Base-by-base conservation (phyloP, 2,888 invertebrate genomes). In the Zaprionus bogoriensis region DNA sequence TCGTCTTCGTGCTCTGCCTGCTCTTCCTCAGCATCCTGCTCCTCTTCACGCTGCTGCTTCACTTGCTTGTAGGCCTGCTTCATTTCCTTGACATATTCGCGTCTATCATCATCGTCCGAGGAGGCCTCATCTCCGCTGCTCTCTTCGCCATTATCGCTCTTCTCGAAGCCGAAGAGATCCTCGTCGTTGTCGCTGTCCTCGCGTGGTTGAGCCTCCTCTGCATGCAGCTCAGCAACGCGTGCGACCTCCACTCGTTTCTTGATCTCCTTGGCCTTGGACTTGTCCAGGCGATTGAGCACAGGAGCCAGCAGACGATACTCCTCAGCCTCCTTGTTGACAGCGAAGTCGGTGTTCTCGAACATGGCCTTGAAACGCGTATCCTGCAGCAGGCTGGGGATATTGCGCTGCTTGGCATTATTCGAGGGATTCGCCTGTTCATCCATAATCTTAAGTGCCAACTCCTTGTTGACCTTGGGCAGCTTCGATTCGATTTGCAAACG, bases 301-400 rank as follows among this genome's bases (percentile, higher is more conserved):
- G 98, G 98, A 90, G 98, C 97, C 17, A 98, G 92, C 63, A 98
- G 92, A 77, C 95, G 93, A 90, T 94, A 99, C 89, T 98, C 98
- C 83, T 97, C 96, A 46, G 96, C 94, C 87, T 94, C 94, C 81
- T 94, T 95, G 89, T 98, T 96, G 55, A 99, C 95, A 91, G 98
- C 95, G 90, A 96, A 99, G 88, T 98, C 97, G 9, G 97, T 95
- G 92, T 99, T 96, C 79, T 94, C 94, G 91, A 99, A 99, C 89
- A 99, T 91, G 1, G 94, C 94, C 91, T 96, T 95, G 91, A 99
- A 99, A 81, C 99, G 93, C 68, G 95, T 93, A 90, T 99, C 99
- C 82, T 94, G 93, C 58, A 99, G 92, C 10, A 99, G 91, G 87
- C 93, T 94, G 1, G 92, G 93, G 77, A 93, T 93, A 82, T 93